Conservation (phyloP, 2,113 vertebrate species). For the Bos taurus region DNA sequence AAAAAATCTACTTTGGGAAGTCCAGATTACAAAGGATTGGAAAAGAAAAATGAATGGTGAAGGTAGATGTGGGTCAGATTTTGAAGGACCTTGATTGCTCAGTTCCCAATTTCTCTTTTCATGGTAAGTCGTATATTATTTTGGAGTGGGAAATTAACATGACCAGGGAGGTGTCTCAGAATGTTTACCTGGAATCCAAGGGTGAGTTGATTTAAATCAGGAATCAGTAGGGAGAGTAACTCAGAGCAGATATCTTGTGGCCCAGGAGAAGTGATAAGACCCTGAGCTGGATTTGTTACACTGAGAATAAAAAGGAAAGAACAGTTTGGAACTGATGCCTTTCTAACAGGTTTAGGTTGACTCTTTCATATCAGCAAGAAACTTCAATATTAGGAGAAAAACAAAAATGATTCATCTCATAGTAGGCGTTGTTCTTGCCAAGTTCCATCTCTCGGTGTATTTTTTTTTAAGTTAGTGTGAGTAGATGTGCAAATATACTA, state of each 20-base stretch:
- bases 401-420: not conserved
- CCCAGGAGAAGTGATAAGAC: not conserved
- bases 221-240: not conserved
- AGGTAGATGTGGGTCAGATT: not conserved
- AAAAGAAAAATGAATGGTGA: not conserved
- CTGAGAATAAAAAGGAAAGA: not conserved
- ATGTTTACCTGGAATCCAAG: not conserved
- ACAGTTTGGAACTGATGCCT: not conserved
- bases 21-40: not conserved
- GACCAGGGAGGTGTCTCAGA: not conserved
- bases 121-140: not conserved
- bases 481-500: slow-evolving; percentile 37
- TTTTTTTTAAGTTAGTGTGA: slow-evolving; percentile 14
- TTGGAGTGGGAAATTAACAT: not conserved
- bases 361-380: not conserved
- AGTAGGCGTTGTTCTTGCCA: not conserved
- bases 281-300: not conserved
- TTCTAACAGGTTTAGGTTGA: not conserved
- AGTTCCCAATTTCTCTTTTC: not conserved
- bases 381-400: not conserved
- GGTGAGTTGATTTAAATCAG: not conserved
- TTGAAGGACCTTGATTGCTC: not conserved
- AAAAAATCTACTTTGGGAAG: not conserved
- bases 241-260: not conserved
- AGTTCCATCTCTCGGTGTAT: not conserved